Percentiles rank a stretch among this genome's conserved stretches.
phyloP scores from a whole-genome alignment of 1,140 invertebrate species.

The Drosophila persimilis region DNA sequence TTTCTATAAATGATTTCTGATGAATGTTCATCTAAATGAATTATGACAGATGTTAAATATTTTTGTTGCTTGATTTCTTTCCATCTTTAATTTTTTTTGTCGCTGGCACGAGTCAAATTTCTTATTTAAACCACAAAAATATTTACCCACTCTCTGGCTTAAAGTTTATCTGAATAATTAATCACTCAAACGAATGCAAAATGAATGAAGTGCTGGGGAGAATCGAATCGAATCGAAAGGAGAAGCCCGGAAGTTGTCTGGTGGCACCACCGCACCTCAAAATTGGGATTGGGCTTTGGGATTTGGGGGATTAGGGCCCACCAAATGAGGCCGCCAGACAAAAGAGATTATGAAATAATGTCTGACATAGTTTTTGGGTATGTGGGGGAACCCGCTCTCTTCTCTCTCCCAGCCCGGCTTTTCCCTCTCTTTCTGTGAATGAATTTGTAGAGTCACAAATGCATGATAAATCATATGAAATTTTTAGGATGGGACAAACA shows the following conservation, averaged over 20 bases:
- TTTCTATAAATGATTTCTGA: constrained; percentile 44
- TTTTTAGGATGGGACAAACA: constrained; percentile 72
- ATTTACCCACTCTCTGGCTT: constrained; percentile 55
- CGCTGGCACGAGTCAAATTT: constrained; percentile 77
- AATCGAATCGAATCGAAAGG: constrained; percentile 13
- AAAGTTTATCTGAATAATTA: constrained; percentile 49
- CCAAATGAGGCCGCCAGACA: constrained; percentile 65
- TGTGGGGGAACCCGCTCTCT: not conserved
- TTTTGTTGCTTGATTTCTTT: constrained; percentile 13
- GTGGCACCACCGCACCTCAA: constrained; percentile 62
- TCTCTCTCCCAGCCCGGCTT: not conserved
- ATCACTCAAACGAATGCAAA: constrained; percentile 54
- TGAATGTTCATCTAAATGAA: constrained; percentile 68
- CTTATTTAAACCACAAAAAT: constrained; percentile 51
- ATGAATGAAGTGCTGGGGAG: constrained; percentile 37
- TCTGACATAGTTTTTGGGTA: constrained; percentile 68
- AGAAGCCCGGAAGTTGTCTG: constrained; percentile 72
- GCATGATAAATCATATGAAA: constrained; percentile 78
- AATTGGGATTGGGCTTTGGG: constrained; percentile 33
- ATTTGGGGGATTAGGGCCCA: constrained; percentile 42
- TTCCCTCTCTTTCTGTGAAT: constrained; percentile 26
- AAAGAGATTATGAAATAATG: constrained; percentile 73
- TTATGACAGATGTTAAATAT: constrained; percentile 78
- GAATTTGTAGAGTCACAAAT: constrained; percentile 78
- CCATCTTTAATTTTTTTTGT: constrained; percentile 21